Base-by-base conservation (phyloP, 2,113 vertebrate species). In the Bubo bubo region DNA sequence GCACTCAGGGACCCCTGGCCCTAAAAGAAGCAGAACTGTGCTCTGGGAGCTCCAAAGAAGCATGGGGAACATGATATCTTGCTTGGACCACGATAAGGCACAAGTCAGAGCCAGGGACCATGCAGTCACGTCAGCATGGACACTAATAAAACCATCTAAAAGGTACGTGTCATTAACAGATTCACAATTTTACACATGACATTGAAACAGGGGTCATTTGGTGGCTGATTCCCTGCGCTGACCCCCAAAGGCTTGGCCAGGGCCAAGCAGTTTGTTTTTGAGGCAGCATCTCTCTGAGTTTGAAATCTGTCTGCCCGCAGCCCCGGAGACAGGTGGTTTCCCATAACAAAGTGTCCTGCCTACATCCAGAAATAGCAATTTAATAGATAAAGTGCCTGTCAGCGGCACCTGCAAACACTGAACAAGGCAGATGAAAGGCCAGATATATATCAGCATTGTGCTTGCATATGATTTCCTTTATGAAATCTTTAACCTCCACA, bases 1-100 rank as follows among this genome's bases (percentile, higher is more conserved):
- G 50, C 4, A 19, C 3, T 12, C 20, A 12, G 45, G 50, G 13
- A 5, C 0, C 3, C 5, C 32, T 12, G 16, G 34, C 30, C 73
- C 56, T 37, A 24, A 18, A 55, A 45, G 43, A 39, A 55, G 3
- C 73, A 28, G 55, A 58, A 23, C 28, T 79, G n/a, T 32, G 58
- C 26, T 37, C 73, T 62, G 26, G 27, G 52, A 10, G 6, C 5
- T 75, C 77, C 4, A 3, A 35, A 35, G 24, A 28, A 76, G 2
- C 17, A 4, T 6, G 28, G 23, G 20, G 2, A 23, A 71, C 1
- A 2, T 11, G 12, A 2, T 20, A 14, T 19, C 12, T 23, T 39
- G 4, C 49, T 28, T 41, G 64, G n/a, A 45, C 8, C 30, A 22
- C 0, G 0, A 22, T 39, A 58, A 60, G 55, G 58, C 19, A 21